A percentile compares a stretch with the other conserved stretches of the same genome.
Conservation (phyloP, 2,888 invertebrate genomes). For the Phymatocera aterrima region DNA sequence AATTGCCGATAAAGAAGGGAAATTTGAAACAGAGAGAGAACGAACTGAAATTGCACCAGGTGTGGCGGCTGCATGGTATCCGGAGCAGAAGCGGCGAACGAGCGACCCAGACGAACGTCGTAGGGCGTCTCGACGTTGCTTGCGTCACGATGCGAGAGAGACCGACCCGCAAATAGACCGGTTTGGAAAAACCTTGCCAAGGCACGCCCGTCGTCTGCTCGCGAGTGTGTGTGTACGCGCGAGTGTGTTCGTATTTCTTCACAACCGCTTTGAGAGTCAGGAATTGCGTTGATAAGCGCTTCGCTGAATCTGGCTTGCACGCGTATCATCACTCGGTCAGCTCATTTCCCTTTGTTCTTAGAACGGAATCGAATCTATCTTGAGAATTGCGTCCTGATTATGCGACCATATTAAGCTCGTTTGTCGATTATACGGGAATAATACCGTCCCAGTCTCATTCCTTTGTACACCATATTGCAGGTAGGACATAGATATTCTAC, state of each 20-base stretch:
- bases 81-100: conserved; percentile 14
- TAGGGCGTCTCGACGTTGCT: conserved; percentile 30
- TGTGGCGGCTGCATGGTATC: neutral
- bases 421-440: neutral
- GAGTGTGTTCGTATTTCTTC: conserved; percentile 8
- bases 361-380: conserved; percentile 12
- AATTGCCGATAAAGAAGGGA: too few species aligned
- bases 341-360: conserved; percentile 2
- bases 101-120: neutral
- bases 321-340: neutral
- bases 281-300: conserved; percentile 36
- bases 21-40: neutral
- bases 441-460: neutral
- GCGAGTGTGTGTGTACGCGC: too few species aligned
- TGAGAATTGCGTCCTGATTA: neutral
- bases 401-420: neutral
- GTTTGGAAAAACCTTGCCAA: conserved; percentile 45
- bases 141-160: conserved; percentile 30
- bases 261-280: conserved; percentile 17
- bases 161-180: conserved; percentile 45
- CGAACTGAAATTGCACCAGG: conserved; percentile 1
- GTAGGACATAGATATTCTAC: too few species aligned
- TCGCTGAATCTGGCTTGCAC: conserved; percentile 23
- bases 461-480: too few species aligned
- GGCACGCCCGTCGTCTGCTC: conserved; percentile 24